Evolutionary conservation across 1,140 invertebrate genomes (phyloP).

Genomic region (Pomacea maculata): DNA sequence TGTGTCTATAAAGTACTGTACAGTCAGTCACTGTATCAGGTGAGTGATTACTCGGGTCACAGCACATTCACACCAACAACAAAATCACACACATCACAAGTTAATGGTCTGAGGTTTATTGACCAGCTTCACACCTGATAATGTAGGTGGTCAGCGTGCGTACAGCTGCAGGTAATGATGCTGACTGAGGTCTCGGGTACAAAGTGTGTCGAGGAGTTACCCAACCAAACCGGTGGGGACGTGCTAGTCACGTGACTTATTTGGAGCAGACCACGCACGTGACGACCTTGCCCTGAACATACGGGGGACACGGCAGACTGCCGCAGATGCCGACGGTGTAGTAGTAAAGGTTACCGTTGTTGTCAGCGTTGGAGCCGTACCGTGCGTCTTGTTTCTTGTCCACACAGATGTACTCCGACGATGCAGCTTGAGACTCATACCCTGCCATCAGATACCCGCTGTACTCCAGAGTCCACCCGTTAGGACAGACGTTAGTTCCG

Average conservation of each 20-base stretch:
- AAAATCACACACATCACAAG: too few species aligned
- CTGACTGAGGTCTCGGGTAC: too few species aligned
- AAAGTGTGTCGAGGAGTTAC: too few species aligned
- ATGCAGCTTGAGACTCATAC: background rate
- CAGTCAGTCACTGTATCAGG: too few species aligned
- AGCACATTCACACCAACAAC: too few species aligned
- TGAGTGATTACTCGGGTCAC: too few species aligned
- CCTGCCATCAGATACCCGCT: conserved; percentile 31
- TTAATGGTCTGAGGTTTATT: too few species aligned
- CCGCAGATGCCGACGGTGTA: conserved; percentile 31
- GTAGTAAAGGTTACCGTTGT: conserved; percentile 39
- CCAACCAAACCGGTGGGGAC: too few species aligned
- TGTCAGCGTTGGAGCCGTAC: conserved; percentile 5
- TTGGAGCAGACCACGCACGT: conserved; percentile 43
- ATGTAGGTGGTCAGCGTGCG: too few species aligned
- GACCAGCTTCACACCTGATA: too few species aligned
- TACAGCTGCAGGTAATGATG: too few species aligned
- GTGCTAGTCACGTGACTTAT: background rate
- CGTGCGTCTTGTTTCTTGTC: conserved; percentile 34
- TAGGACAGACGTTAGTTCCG: conserved; percentile 34
- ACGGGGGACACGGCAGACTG: conserved; percentile 22
- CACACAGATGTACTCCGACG: conserved; percentile 36
- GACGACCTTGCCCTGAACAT: conserved; percentile 25
- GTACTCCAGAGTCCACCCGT: conserved; percentile 40
- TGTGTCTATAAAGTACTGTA: too few species aligned